Conservation (phyloP, 1,140 invertebrate species). For the Drosophila murphyi region DNA sequence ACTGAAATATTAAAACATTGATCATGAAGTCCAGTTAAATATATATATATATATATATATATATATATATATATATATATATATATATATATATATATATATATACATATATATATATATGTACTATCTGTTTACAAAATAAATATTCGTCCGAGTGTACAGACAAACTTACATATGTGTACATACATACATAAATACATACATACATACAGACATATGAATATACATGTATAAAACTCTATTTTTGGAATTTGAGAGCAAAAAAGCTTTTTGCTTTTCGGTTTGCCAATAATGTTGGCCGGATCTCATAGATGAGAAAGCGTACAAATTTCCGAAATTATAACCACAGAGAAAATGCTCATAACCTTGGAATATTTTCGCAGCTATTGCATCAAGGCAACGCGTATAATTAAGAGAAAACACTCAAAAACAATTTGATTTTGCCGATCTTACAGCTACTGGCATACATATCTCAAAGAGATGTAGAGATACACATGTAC, state of each 20-base stretch:
- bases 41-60: constrained; percentile 8
- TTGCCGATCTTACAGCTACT: not conserved
- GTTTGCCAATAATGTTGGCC: constrained; percentile 23
- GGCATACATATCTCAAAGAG: constrained; percentile 4
- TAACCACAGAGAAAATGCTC: constrained; percentile 35
- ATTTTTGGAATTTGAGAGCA: constrained; percentile 35
- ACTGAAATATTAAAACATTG: not conserved
- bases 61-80: constrained; percentile 22
- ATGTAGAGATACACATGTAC: not conserved
- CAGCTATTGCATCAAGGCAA: constrained; percentile 26
- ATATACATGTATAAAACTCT: constrained; percentile 23
- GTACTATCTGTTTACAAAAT: constrained; percentile 18
- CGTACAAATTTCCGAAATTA: constrained; percentile 35
- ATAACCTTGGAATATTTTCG: constrained; percentile 49
- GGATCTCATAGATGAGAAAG: constrained; percentile 29
- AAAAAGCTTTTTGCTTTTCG: constrained; percentile 12
- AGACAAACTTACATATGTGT: constrained; percentile 5
- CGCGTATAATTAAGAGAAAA: constrained; percentile 17
- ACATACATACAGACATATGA: constrained; percentile 6
- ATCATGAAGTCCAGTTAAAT: not conserved
- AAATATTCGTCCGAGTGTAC: constrained; percentile 15
- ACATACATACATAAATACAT: not conserved
- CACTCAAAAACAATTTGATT: not conserved
- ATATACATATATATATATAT: constrained; percentile 16
- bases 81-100: constrained; percentile 10